These are phyloP conservation scores for Osmerus mordax DNA, from an alignment of 2,113 vertebrate genomes.

Conservation along the genomic window DNA sequence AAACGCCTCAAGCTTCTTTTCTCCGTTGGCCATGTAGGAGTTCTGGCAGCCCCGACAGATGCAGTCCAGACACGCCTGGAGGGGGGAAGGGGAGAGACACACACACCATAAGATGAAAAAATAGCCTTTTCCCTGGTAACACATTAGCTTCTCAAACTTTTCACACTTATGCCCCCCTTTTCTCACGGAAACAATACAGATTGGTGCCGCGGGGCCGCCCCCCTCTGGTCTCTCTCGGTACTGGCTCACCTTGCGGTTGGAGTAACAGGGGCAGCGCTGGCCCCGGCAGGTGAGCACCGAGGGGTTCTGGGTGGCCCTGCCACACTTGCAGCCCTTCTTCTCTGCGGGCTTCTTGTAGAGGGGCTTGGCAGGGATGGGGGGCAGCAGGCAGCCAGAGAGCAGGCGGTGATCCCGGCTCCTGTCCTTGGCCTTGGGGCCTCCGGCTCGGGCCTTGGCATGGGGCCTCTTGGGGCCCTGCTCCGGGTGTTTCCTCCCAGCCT, in stretches of 20 bases:
- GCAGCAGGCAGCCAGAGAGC: slow-evolving; percentile 82
- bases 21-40: slow-evolving; percentile 98
- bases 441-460: slow-evolving; percentile 86
- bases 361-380: slow-evolving; percentile 85
- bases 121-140: neutral
- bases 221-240: too few species aligned
- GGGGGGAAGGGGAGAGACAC: neutral
- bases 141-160: neutral
- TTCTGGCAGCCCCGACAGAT: slow-evolving; percentile 99
- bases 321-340: slow-evolving; percentile 98
- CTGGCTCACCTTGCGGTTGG: slow-evolving; percentile 85
- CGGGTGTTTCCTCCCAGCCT: slow-evolving; percentile 86
- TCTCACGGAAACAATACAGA: neutral
- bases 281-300: slow-evolving; percentile 98
- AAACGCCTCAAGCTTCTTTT: slow-evolving; percentile 98
- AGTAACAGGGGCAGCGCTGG: slow-evolving; percentile 97
- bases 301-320: slow-evolving; percentile 97
- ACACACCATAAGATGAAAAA: neutral
- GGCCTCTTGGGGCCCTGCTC: slow-evolving; percentile 90
- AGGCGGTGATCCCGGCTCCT: slow-evolving; percentile 88
- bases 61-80: slow-evolving; percentile 93
- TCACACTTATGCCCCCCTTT: neutral
- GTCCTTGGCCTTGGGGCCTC: slow-evolving; percentile 87
- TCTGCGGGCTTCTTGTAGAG: slow-evolving; percentile 95
- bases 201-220: too few species aligned